A percentile compares a stretch with the other conserved stretches of the same genome.
Conservation (phyloP, 2,888 invertebrate species). For the Formica aserva region DNA sequence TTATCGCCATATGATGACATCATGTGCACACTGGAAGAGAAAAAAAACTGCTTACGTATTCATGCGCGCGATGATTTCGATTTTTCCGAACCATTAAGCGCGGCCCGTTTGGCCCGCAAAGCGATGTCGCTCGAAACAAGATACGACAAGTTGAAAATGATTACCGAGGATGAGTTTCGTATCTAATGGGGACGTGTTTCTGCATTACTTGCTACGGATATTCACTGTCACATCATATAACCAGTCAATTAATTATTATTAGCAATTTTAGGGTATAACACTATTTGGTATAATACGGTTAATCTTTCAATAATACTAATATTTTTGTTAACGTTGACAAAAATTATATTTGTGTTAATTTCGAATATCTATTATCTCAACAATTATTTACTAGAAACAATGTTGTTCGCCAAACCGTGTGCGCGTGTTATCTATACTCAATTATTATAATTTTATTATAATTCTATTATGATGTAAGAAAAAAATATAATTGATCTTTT, state of each 20-base stretch:
- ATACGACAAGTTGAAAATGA: slow-evolving; percentile 83
- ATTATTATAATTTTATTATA: background rate
- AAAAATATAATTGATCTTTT: background rate
- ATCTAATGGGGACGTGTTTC: slow-evolving; percentile 54
- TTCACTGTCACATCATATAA: slow-evolving; percentile 23
- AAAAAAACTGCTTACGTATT: slow-evolving; percentile 84
- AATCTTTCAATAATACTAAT: background rate
- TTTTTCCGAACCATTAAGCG: slow-evolving; percentile 85
- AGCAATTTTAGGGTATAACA: background rate
- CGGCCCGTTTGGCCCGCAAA: slow-evolving; percentile 77
- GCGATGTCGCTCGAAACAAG: slow-evolving; percentile 81
- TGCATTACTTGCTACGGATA: slow-evolving; percentile 24
- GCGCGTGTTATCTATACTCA: background rate
- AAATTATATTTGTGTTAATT: background rate
- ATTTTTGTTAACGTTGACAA: background rate
- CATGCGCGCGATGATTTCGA: slow-evolving; percentile 84
- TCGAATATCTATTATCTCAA: background rate
- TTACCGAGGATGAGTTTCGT: slow-evolving; percentile 76
- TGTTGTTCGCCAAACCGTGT: background rate
- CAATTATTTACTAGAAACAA: background rate
- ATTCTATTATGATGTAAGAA: background rate
- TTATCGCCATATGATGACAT: slow-evolving; percentile 75
- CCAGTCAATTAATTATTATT: slow-evolving; percentile 34
- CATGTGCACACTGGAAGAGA: slow-evolving; percentile 58
- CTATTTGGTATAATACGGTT: background rate